Evolutionary conservation across 2,888 invertebrate species (phyloP).

Genomic region (Villa cingulata): DNA sequence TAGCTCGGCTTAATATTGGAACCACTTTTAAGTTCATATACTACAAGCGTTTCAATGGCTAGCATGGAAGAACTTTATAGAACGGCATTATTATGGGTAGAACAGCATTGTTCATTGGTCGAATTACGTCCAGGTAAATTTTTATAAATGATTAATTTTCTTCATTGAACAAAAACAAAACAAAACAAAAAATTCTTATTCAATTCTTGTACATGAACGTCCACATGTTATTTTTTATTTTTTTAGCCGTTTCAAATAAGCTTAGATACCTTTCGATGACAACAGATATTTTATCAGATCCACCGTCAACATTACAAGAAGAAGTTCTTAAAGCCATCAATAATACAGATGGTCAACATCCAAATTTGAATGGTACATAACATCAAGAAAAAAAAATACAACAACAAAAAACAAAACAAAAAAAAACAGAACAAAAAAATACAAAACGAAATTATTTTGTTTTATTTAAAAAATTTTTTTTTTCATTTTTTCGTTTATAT

Average conservation of each 20-base stretch:
- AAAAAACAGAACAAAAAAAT: no score
- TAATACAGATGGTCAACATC: constrained; percentile 30
- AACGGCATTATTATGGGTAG: constrained; percentile 86
- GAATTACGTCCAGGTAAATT: constrained; percentile 88
- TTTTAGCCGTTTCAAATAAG: constrained; percentile 83
- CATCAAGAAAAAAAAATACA: neutral
- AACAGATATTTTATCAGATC: constrained; percentile 84
- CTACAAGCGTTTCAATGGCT: constrained; percentile 79
- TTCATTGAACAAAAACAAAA: neutral
- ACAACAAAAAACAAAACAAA: no score
- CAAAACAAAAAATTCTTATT: neutral
- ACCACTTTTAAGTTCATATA: constrained; percentile 80
- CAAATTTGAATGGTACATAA: constrained; percentile 23
- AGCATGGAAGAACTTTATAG: constrained; percentile 84
- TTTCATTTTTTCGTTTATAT: no score
- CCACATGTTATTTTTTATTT: constrained; percentile 9
- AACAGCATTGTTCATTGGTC: constrained; percentile 90
- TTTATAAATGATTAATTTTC: constrained; percentile 7
- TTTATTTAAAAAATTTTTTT: no score
- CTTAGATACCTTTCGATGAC: constrained; percentile 78
- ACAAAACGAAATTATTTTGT: no score
- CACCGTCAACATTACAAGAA: constrained; percentile 67
- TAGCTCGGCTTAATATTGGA: constrained; percentile 88
- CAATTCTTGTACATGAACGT: neutral
- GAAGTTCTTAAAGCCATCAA: constrained; percentile 70